Conservation (phyloP, 2,113 vertebrate species). For the Podarcis cretensis region DNA sequence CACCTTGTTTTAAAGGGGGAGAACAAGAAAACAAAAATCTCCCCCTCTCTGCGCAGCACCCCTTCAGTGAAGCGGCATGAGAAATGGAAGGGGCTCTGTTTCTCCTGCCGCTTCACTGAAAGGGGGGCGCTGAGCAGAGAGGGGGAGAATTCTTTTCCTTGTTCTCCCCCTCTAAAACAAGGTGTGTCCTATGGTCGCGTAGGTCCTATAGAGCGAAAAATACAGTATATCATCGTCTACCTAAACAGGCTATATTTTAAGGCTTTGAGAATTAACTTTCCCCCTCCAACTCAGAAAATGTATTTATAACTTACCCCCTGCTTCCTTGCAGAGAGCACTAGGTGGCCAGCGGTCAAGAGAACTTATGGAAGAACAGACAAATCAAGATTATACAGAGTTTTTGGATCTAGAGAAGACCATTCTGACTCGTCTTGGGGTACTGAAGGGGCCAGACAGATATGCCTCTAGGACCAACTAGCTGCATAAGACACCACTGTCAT, state of each 20-base stretch:
- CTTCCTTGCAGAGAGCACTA: slow-evolving; percentile 48
- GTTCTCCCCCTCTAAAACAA: too few relatives aligned
- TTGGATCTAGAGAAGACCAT: slow-evolving; percentile 70
- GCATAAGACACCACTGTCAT: background rate
- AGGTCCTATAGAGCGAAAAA: too few relatives aligned
- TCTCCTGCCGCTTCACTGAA: too few relatives aligned
- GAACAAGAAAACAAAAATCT: too few relatives aligned
- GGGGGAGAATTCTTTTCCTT: too few relatives aligned
- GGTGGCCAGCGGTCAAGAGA: slow-evolving; percentile 61
- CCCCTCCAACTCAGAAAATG: background rate
- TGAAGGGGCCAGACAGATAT: slow-evolving; percentile 26
- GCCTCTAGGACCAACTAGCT: background rate
- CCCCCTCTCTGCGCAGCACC: too few relatives aligned
- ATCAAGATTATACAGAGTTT: slow-evolving; percentile 63
- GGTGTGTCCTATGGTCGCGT: too few relatives aligned
- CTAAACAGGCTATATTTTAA: background rate
- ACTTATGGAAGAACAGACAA: slow-evolving; percentile 63
- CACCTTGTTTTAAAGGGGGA: too few relatives aligned
- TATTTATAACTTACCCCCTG: background rate
- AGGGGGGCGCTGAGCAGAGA: too few relatives aligned
- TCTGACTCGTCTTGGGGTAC: slow-evolving; percentile 65
- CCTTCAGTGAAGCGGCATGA: too few relatives aligned
- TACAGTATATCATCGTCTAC: too few relatives aligned
- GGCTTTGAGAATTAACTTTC: background rate
- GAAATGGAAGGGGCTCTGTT: too few relatives aligned